Evolutionary conservation across 1,140 invertebrate genomes (phyloP).

Genomic region (Mylabris phalerata): DNA sequence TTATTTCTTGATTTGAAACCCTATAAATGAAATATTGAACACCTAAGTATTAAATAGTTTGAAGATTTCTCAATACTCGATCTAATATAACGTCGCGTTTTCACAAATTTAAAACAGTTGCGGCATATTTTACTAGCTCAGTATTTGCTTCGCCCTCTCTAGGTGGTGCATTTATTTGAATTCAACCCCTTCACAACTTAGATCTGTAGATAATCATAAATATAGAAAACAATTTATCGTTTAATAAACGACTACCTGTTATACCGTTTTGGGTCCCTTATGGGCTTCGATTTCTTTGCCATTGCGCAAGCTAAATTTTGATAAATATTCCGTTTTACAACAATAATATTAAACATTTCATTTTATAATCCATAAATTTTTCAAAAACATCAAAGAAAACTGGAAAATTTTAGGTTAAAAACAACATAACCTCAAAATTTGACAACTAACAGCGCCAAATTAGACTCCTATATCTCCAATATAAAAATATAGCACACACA

Average conservation of each 20-base stretch:
- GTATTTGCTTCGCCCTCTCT: conserved; percentile 69
- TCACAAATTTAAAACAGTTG: conserved; percentile 53
- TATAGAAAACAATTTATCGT: no score
- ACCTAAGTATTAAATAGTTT: not conserved
- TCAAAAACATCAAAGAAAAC: not conserved
- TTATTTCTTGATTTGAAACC: conserved; percentile 48
- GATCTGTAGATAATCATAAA: no score
- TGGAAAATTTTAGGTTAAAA: no score
- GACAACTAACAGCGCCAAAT: no score
- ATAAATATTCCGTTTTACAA: no score
- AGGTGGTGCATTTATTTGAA: conserved; percentile 66
- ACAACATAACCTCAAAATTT: no score
- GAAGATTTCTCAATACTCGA: conserved; percentile 43
- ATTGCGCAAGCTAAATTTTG: no score
- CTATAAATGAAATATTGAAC: conserved; percentile 31
- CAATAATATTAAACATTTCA: no score
- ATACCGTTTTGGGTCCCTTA: conserved; percentile 29
- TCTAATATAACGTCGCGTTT: conserved; percentile 59
- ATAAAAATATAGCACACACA: no score
- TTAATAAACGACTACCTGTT: conserved; percentile 47
- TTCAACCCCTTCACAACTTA: conserved; percentile 33
- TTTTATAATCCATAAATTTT: no score
- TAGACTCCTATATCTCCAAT: no score
- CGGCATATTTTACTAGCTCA: conserved; percentile 62
- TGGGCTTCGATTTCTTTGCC: no score